Conservation (phyloP, 2,888 invertebrate genomes). For the Hypsopygia costalis region DNA sequence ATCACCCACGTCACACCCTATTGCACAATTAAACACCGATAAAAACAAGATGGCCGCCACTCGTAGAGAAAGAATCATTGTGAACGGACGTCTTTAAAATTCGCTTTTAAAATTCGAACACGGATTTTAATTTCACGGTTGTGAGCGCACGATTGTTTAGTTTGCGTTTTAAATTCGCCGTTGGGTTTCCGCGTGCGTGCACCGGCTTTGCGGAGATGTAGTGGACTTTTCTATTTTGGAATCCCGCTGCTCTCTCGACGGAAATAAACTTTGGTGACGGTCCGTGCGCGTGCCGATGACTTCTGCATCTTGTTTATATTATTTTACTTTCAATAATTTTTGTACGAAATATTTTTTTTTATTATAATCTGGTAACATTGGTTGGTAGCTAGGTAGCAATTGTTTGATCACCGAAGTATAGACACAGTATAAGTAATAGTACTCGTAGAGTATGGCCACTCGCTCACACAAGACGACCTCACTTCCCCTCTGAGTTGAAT, state of each 20-base stretch:
- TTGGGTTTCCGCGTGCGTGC: slow-evolving; percentile 54
- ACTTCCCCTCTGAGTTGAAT: too few species aligned
- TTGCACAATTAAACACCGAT: slow-evolving; percentile 26
- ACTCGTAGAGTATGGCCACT: too few species aligned
- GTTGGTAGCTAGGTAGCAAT: too few species aligned
- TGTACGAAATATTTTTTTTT: too few species aligned
- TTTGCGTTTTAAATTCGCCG: slow-evolving; percentile 24
- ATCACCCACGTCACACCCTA: slow-evolving; percentile 86
- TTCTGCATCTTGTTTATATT: slow-evolving; percentile 42
- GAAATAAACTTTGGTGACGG: slow-evolving; percentile 70
- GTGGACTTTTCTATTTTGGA: slow-evolving; percentile 77
- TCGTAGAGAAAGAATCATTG: slow-evolving; percentile 42
- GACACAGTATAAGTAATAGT: too few species aligned
- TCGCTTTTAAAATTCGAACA: slow-evolving; percentile 13
- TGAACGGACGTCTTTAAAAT: slow-evolving; percentile 30
- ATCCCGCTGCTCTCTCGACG: slow-evolving; percentile 51
- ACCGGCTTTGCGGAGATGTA: slow-evolving; percentile 50
- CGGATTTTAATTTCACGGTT: slow-evolving; percentile 25
- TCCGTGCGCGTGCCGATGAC: slow-evolving; percentile 38
- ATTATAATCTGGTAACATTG: too few species aligned
- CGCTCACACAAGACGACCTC: too few species aligned
- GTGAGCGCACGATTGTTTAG: slow-evolving; percentile 19
- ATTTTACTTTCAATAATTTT: too few species aligned
- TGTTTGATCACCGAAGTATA: too few species aligned
- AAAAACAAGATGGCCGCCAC: slow-evolving; percentile 67